Evolutionary conservation across 1,140 invertebrate species (phyloP).

Genomic region (Calephelis nemesis): DNA sequence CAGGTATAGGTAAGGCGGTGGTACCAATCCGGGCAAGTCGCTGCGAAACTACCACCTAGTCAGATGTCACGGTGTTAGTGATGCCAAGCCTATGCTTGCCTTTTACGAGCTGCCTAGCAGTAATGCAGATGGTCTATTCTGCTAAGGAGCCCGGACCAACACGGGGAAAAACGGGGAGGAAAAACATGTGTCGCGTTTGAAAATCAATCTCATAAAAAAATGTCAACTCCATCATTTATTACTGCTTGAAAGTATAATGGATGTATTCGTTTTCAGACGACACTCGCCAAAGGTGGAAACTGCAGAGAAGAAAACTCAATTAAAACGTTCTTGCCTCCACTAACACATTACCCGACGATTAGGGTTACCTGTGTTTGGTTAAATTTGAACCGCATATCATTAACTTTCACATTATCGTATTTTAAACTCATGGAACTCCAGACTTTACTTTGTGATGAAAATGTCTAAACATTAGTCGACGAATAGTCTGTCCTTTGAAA

Average conservation of each 20-base stretch:
- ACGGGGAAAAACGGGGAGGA: too few species aligned
- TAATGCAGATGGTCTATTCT: too few species aligned
- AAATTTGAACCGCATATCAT: constrained; percentile 5
- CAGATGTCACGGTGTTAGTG: too few species aligned
- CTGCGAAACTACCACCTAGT: too few species aligned
- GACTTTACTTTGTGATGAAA: neutral
- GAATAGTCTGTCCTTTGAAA: neutral
- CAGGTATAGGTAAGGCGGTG: too few species aligned
- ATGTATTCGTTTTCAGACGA: constrained; percentile 14
- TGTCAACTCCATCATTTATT: neutral
- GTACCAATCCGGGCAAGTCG: too few species aligned
- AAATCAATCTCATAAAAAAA: neutral
- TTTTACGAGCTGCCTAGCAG: too few species aligned
- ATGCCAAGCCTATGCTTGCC: too few species aligned
- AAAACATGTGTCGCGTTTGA: too few species aligned
- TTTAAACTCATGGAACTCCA: neutral
- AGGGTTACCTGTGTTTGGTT: constrained; percentile 11
- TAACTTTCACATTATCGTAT: neutral
- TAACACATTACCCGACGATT: constrained; percentile 20
- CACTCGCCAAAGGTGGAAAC: constrained; percentile 22
- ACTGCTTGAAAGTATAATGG: constrained; percentile 1
- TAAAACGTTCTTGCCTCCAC: constrained; percentile 21
- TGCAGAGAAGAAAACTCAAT: constrained; percentile 22
- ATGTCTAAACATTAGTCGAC: neutral
- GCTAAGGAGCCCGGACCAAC: too few species aligned